Conservation (phyloP, 92 coral and sea anemone species). For the Porites evermanni region DNA sequence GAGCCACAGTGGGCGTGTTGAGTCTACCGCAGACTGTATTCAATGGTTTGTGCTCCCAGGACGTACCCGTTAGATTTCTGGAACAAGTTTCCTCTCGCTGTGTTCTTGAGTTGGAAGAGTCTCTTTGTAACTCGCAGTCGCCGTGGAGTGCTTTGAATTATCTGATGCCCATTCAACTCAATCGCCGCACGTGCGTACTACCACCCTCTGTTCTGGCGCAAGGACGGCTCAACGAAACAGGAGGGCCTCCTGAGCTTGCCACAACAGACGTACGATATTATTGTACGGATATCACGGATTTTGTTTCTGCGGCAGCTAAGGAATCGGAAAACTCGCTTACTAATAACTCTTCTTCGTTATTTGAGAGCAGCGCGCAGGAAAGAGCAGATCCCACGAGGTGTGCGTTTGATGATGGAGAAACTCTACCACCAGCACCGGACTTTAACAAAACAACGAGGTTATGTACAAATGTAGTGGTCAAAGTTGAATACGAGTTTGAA, state of each 20-base stretch:
- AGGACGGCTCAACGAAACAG: conserved; percentile 68
- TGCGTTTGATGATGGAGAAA: conserved; percentile 82
- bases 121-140: conserved; percentile 77
- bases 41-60: conserved; percentile 84
- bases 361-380: conserved; percentile 8
- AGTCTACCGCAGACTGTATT: conserved; percentile 79
- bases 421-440: conserved; percentile 84
- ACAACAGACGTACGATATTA: conserved; percentile 77
- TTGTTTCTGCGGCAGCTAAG: conserved; percentile 37
- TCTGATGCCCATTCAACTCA: conserved; percentile 71
- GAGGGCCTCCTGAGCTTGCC: conserved; percentile 69
- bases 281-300: conserved; percentile 68
- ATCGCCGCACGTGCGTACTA: conserved; percentile 72
- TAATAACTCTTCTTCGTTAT: conserved; percentile 40
- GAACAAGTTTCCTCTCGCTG: conserved; percentile 79
- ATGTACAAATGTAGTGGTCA: conserved; percentile 85
- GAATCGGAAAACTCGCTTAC: background rate
- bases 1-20: conserved; percentile 75
- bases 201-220: conserved; percentile 83
- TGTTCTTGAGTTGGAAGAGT: conserved; percentile 71
- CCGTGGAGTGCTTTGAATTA: conserved; percentile 85
- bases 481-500: conserved; percentile 77
- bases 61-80: conserved; percentile 81
- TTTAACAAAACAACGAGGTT: conserved; percentile 68
- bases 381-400: conserved; percentile 61